Conservation (phyloP, 2,113 vertebrate genomes). For the Brachionichthys hirsutus region DNA sequence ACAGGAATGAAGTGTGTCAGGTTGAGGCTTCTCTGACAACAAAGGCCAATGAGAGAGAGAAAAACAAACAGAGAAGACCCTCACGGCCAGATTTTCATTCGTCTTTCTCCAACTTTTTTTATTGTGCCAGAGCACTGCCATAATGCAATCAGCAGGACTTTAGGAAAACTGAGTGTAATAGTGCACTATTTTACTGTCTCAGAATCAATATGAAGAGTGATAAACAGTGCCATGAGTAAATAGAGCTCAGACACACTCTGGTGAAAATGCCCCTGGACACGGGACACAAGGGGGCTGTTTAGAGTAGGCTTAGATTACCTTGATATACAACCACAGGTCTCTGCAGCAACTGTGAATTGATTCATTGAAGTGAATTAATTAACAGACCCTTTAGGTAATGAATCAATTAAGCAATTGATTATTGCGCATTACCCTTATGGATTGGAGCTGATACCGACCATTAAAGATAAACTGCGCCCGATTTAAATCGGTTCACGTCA, state of each 20-base stretch:
- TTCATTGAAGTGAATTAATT: slow-evolving; percentile 66
- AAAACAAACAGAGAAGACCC: slow-evolving; percentile 5
- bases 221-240: slow-evolving; percentile 50
- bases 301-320: slow-evolving; percentile 42
- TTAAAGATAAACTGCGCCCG: slow-evolving; percentile 57
- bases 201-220: slow-evolving; percentile 59
- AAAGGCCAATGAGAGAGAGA: slow-evolving; percentile 35
- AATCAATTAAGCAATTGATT: slow-evolving; percentile 71
- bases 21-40: slow-evolving; percentile 55
- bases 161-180: slow-evolving; percentile 64
- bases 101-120: slow-evolving; percentile 33
- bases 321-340: slow-evolving; percentile 42
- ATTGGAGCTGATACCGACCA: slow-evolving; percentile 59
- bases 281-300: slow-evolving; percentile 43
- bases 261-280: slow-evolving; percentile 27
- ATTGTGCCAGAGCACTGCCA: slow-evolving; percentile 56
- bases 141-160: slow-evolving; percentile 68
- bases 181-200: slow-evolving; percentile 61
- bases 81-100: slow-evolving; percentile 56
- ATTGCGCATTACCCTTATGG: slow-evolving; percentile 49
- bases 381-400: slow-evolving; percentile 63
- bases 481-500: slow-evolving; percentile 52
- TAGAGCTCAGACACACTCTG: slow-evolving; percentile 22
- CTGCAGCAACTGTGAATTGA: slow-evolving; percentile 58
- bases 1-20: slow-evolving; percentile 54